A percentile compares a stretch with the other conserved stretches of the same genome.
These are phyloP conservation scores for Heliconius eleuchia DNA, from an alignment of 1,140 invertebrate genomes.

Conservation along the genomic window DNA sequence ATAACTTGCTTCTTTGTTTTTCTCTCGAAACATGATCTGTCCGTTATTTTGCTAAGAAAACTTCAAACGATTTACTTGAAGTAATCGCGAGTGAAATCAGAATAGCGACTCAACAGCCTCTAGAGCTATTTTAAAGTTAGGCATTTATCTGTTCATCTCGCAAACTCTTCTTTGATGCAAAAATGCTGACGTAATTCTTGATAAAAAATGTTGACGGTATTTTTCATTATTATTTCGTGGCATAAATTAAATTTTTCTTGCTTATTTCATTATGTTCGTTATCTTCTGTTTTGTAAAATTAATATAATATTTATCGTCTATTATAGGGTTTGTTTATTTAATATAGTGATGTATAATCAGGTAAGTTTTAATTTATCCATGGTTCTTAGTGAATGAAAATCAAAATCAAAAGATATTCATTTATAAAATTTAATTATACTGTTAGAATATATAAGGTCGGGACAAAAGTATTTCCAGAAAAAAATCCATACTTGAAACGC, in stretches of 20 bases:
- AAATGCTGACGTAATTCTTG: constrained; percentile 23
- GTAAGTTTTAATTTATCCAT: too few species aligned
- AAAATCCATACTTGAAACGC: too few species aligned
- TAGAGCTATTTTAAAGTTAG: constrained; percentile 26
- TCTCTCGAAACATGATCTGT: constrained; percentile 11
- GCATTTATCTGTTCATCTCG: constrained; percentile 22
- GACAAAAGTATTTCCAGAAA: too few species aligned
- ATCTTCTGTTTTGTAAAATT: constrained; percentile 7
- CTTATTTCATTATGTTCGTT: not conserved
- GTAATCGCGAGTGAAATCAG: constrained; percentile 23
- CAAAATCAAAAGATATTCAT: too few species aligned
- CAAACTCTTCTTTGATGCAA: constrained; percentile 17
- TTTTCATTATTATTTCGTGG: constrained; percentile 12
- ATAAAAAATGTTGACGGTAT: constrained; percentile 16
- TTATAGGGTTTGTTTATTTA: not conserved
- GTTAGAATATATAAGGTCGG: too few species aligned
- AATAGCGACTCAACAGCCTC: constrained; percentile 25
- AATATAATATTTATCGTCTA: not conserved
- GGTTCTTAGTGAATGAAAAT: too few species aligned
- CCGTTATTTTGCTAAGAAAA: constrained; percentile 11
- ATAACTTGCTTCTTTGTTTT: constrained; percentile 9
- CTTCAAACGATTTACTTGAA: constrained; percentile 22
- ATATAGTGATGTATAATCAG: too few species aligned
- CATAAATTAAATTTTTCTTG: constrained; percentile 15
- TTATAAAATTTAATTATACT: too few species aligned